Percentiles rank a stretch among this genome's conserved stretches.
These are phyloP conservation scores for Latrodectus hesperus DNA, from an alignment of 2,888 invertebrate species.

Conservation along the genomic window DNA sequence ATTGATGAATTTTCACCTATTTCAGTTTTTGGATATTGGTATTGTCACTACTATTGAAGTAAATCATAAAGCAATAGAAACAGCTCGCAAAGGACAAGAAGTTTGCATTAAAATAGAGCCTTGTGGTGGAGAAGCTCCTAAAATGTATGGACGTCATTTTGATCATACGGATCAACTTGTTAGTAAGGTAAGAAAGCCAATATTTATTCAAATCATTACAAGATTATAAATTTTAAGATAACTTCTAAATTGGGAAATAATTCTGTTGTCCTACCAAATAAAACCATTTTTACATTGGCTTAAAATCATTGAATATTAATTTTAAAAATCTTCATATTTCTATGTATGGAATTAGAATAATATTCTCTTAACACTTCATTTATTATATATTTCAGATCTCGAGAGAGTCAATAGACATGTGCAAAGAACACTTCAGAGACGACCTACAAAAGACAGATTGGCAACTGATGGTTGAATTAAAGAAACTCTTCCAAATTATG, in stretches of 20 bases:
- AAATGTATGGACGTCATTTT: slow-evolving; percentile 99
- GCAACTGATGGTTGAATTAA: slow-evolving; percentile 98
- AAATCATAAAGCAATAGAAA: slow-evolving; percentile 95
- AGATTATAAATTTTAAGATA: not conserved
- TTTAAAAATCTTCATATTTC: too few species aligned
- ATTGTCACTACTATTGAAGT: slow-evolving; percentile 94
- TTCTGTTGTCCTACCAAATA: too few species aligned
- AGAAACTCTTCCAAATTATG: slow-evolving; percentile 96
- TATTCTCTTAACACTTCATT: not conserved
- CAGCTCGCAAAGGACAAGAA: slow-evolving; percentile 95
- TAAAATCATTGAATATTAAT: too few species aligned
- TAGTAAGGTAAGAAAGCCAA: slow-evolving; percentile 80
- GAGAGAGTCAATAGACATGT: slow-evolving; percentile 98
- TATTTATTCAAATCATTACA: too few species aligned
- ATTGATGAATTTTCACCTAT: slow-evolving; percentile 4
- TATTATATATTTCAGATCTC: slow-evolving; percentile 85
- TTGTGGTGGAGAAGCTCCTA: slow-evolving; percentile 97
- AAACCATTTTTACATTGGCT: too few species aligned
- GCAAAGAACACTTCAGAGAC: slow-evolving; percentile 99
- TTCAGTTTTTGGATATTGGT: slow-evolving; percentile 94
- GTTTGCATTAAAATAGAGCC: slow-evolving; percentile 98
- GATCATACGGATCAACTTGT: slow-evolving; percentile 95
- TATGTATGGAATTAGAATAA: too few species aligned
- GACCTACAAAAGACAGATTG: slow-evolving; percentile 97
- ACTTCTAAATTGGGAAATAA: not conserved